phyloP scores from a whole-genome alignment of 2,888 invertebrate species.

The Norana najaformis region DNA sequence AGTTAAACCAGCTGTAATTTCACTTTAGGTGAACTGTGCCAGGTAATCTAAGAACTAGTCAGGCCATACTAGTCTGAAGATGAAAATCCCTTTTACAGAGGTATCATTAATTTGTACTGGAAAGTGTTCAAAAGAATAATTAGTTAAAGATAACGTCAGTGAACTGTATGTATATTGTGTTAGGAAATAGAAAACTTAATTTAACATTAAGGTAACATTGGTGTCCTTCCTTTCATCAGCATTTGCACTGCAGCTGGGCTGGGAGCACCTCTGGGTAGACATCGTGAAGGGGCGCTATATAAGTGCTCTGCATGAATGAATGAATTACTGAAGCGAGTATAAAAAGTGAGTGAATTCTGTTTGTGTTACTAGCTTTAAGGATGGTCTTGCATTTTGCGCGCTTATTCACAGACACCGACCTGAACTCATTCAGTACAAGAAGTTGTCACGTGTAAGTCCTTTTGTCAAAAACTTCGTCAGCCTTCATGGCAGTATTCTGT shows the following conservation, averaged over 20 bases:
- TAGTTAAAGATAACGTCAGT: background rate
- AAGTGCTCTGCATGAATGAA: background rate
- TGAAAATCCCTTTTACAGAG: background rate
- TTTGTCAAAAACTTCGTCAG: background rate
- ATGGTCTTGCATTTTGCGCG: conserved; percentile 98
- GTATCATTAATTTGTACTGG: background rate
- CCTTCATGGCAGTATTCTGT: background rate
- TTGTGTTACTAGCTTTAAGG: conserved; percentile 83
- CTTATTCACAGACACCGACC: conserved; percentile 99
- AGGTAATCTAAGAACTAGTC: background rate
- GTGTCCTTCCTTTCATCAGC: background rate
- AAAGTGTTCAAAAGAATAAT: background rate
- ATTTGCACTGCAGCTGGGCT: too few relatives aligned
- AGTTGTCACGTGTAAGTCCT: conserved; percentile 79
- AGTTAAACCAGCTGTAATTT: too few relatives aligned
- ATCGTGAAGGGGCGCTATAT: background rate
- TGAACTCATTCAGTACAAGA: conserved; percentile 97
- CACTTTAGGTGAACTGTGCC: background rate
- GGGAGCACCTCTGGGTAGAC: too few relatives aligned
- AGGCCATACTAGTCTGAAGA: background rate
- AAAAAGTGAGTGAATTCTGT: background rate
- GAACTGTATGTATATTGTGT: background rate
- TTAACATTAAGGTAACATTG: background rate
- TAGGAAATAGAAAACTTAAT: background rate
- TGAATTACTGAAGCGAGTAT: background rate